Conservation (phyloP, 1,140 invertebrate species). For the Apolygus lucorum region DNA sequence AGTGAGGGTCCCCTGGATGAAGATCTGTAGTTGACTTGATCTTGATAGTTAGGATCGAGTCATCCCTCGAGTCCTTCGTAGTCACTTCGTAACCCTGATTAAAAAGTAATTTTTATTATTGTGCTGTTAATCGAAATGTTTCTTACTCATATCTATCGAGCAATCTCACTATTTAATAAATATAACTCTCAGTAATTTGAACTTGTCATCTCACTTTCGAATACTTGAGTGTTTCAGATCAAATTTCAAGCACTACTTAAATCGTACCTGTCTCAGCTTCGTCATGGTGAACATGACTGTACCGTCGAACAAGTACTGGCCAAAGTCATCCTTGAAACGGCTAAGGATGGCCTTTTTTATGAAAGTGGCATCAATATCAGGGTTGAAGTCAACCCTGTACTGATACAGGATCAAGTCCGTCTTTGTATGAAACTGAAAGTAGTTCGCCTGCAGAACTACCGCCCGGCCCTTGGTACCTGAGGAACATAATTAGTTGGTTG, state of each 20-base stretch:
- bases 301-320: conserved; percentile 45
- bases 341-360: conserved; percentile 53
- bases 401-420: conserved; percentile 69
- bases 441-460: conserved; percentile 58
- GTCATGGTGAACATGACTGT: conserved; percentile 40
- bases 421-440: conserved; percentile 55
- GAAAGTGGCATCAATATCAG: conserved; percentile 56
- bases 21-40: conserved; percentile 39
- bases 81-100: conserved; percentile 35
- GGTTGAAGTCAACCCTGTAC: conserved; percentile 70
- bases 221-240: no score
- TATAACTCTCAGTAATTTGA: no score
- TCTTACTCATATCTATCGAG: no score
- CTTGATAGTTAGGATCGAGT: conserved; percentile 37
- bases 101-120: no score
- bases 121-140: no score
- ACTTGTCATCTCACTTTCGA: no score
- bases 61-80: conserved; percentile 35
- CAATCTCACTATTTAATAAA: no score
- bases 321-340: conserved; percentile 45
- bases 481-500: no score
- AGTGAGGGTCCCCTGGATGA: conserved; percentile 38
- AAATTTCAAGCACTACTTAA: no score
- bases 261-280: conserved; percentile 38
- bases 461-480: conserved; percentile 21